Base-by-base conservation (phyloP, 1,140 invertebrate species). In the Drosophila biarmipes region DNA sequence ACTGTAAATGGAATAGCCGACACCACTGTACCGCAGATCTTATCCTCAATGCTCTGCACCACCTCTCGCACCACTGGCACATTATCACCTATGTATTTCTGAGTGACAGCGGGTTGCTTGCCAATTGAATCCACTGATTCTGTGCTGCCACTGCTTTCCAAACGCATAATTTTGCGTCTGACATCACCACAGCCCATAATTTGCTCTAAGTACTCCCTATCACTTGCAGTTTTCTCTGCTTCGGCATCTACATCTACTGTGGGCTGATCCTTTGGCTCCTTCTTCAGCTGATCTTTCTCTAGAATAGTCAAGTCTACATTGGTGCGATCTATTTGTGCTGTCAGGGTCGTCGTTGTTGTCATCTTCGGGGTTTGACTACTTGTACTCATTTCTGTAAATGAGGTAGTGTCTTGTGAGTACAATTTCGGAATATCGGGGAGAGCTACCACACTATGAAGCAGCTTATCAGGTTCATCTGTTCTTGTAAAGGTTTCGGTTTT, bases 321-420 rank as follows among this genome's bases (percentile, higher is more conserved):
- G 38, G 81, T 85, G 82, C 77, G 80, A 57, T 89, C 78, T 78
- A 87, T 40, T 49, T 61, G 51, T 21, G 74, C 58, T 51, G 67
- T 90, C 35, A 81, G 40, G 37, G 78, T 80, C 29, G 78, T 80
- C 45, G 68, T 64, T 42, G 66, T 77, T 51, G 74, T 76, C 59
- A 75, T 80, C 71, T 78, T 89, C 58, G 84, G 67, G 55, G 71
- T 75, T 81, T 75, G 90, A 91, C 90, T 91, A 91, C 90, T 91
- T 81, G 81, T 71, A 85, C 90, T 91, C 90, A 91, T 91, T 91
- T 91, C 90, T 90, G 86, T 73, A 91, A 91, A 91, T 91, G 90
- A 91, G 90, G 90, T 91, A 91, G 90, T 91, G 90, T 91, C 90
- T 69, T 56, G 90, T 90, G 82, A 90, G 66, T 82, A 69, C 55